phyloP scores from a whole-genome alignment of 2,113 vertebrate genomes.

The Lophura nycthemera region DNA sequence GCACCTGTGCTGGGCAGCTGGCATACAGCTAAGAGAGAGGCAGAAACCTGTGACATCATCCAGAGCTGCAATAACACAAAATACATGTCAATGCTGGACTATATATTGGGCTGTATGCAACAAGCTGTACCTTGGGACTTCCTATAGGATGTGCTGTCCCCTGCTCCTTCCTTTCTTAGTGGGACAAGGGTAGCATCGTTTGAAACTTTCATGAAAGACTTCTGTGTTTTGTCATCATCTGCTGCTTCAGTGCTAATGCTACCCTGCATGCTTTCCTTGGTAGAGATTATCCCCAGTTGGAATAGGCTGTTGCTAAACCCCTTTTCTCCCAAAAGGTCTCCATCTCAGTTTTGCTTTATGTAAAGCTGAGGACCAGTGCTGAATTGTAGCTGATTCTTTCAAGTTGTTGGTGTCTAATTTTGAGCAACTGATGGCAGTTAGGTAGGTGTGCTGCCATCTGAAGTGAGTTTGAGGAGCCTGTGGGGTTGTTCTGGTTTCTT shows the following conservation, averaged over 20 bases:
- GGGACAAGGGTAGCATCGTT: background rate
- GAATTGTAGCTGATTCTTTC: background rate
- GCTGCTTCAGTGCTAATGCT: too few species aligned
- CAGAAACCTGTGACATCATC: background rate
- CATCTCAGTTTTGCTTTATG: background rate
- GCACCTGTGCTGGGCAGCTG: background rate
- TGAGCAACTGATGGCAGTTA: too few species aligned
- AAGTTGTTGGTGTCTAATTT: background rate
- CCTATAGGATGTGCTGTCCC: too few species aligned
- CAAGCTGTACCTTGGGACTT: background rate
- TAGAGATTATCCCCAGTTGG: too few species aligned
- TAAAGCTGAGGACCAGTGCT: background rate
- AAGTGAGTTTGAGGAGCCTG: background rate
- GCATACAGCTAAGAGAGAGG: background rate
- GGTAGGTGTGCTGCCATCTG: background rate
- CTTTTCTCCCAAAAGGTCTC: background rate
- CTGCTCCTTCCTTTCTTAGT: too few species aligned
- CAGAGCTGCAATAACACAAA: background rate
- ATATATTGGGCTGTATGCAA: background rate
- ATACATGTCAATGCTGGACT: fast-evolving
- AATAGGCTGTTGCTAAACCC: background rate
- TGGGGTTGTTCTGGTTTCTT: background rate
- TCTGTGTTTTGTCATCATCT: background rate
- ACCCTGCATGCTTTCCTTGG: background rate
- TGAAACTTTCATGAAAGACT: background rate